These are phyloP conservation scores for Araneus ventricosus DNA, from an alignment of 1,140 invertebrate species.

Conservation along the genomic window DNA sequence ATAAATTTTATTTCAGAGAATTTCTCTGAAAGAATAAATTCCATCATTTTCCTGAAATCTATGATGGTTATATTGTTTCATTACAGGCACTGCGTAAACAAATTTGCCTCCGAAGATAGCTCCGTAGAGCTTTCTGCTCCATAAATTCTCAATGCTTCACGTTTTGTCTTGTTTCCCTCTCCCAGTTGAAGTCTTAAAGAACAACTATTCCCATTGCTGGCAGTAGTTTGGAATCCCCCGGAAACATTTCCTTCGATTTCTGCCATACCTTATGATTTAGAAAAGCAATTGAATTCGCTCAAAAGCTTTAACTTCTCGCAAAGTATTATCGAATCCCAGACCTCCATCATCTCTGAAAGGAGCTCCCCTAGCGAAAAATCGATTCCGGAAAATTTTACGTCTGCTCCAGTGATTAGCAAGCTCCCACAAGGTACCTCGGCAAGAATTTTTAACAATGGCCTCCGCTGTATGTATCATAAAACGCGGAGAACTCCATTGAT, in stretches of 20 bases:
- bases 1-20: neutral
- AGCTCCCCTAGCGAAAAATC: conserved; percentile 9
- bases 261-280: conserved; percentile 49
- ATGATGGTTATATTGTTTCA: neutral
- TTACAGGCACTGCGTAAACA: neutral
- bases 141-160: neutral
- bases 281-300: conserved; percentile 52
- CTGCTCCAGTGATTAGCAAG: conserved; percentile 39
- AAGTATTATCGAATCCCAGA: conserved; percentile 59
- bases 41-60: neutral
- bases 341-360: conserved; percentile 27
- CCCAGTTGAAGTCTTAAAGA: neutral
- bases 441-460: conserved; percentile 48
- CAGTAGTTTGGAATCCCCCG: neutral
- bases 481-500: conserved; percentile 6
- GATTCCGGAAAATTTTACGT: conserved; percentile 33
- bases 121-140: conserved; percentile 3
- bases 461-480: conserved; percentile 11
- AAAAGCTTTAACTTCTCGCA: conserved; percentile 52
- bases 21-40: neutral
- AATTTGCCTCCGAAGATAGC: neutral
- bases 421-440: too few relatives aligned
- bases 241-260: conserved; percentile 30
- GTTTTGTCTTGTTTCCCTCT: neutral
- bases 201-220: neutral